Percentiles rank a stretch among this genome's conserved stretches.
These are phyloP conservation scores for Cyprinodon brontotheroides DNA, from an alignment of 2,113 vertebrate genomes.

Conservation along the genomic window DNA sequence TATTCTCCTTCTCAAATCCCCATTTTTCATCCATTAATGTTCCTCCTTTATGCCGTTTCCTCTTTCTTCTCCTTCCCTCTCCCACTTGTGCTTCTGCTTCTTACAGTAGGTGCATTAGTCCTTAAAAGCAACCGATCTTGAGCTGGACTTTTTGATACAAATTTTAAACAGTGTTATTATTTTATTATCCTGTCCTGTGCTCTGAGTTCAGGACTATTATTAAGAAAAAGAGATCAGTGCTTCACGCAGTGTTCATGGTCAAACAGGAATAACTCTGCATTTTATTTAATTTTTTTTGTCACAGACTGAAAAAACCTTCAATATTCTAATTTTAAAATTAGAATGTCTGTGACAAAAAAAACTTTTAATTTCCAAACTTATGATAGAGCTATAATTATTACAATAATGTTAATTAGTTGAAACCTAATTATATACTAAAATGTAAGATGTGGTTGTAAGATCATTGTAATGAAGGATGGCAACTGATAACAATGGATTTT, in stretches of 20 bases:
- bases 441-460: not conserved
- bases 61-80: not conserved
- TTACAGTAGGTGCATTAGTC: slow-evolving; percentile 25
- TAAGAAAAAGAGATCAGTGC: too few relatives aligned
- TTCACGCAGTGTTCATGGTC: not conserved
- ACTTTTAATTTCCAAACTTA: not conserved
- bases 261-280: too few relatives aligned
- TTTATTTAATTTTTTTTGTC: too few relatives aligned
- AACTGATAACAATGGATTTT: too few relatives aligned
- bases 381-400: not conserved
- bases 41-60: not conserved
- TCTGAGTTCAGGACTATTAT: too few relatives aligned
- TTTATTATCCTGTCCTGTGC: not conserved
- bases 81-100: slow-evolving; percentile 14
- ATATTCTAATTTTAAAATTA: not conserved
- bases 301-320: too few relatives aligned
- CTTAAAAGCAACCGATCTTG: not conserved
- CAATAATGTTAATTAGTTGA: too few relatives aligned
- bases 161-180: not conserved
- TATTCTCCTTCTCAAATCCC: not conserved
- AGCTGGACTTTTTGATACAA: not conserved
- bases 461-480: too few relatives aligned
- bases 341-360: not conserved
- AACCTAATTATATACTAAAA: not conserved
- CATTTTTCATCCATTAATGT: not conserved